Base-by-base conservation (phyloP, 2,888 invertebrate genomes). In the Drosophila borborema region DNA sequence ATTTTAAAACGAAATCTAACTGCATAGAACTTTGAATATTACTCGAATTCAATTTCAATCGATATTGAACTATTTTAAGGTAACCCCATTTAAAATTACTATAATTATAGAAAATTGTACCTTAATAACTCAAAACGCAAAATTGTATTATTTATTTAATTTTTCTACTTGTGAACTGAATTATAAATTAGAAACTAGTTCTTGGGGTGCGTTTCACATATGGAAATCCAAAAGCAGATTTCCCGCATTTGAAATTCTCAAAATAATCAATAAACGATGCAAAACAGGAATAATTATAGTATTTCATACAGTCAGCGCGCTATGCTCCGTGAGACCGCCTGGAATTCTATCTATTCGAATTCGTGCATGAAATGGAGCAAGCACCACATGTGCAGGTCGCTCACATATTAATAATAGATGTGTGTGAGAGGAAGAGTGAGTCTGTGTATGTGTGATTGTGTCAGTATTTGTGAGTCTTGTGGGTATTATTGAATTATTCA, bases 401-500 rank as follows among this genome's bases (percentile, higher is more conserved):
- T 23, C 43, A 14, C 45, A 46, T 28, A 64, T 48, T 40, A 60
- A 34, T 12, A 40, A 38, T 64, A 16, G 3, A 36, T 31, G 43
- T 28, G 38, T 59, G 23, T 23, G 23, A 20, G 38, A 45, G n/a
- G 36, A 14, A 36, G 34, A 12, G 12, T 18, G 36, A 9, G 23
- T 34, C 51, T 49, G 40, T 41, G 40, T 38, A 45, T 45, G 8
- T 23, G 23, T 46, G 10, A 38, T 28, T 28, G 38, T 14, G 38
- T 38, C 14, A 14, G 31, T 51, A 45, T 20, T 36, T n/a, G 36
- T 46, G 16, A 40, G 16, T 40, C 12, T 8, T 12, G 34, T 51
- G 20, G 40, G 55, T 53, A 23, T 63, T 66, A 61, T 55, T 79
- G 61, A 70, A 66, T 70, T 64, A 64, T 77, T 76, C 36, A 67